Evolutionary conservation across 2,888 invertebrate species (phyloP), one percentile per base, ranked within the genome.

Genomic region (Mesorhabditis spiculigera): DNA sequence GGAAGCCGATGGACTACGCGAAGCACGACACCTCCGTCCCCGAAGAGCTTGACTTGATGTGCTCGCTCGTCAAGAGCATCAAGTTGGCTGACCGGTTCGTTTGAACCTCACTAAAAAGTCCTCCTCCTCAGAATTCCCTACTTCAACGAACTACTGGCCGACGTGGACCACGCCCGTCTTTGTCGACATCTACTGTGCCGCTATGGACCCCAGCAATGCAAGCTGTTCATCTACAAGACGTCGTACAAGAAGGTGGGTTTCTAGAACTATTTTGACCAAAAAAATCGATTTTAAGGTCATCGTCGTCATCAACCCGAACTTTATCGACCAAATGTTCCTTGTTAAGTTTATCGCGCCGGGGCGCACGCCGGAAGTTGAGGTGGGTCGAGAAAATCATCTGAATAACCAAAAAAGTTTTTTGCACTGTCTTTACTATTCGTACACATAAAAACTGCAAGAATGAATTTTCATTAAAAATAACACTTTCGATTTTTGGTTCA

Each of bases 1-100:
- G 58, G 58, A 50, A 50, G n/a, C 58, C 58, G 58, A 50, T 50
- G 58, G 58, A 50, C n/a, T 50, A 50, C n/a, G 58, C 58, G n/a
- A 13, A 13, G 58, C 58, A 50, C 58, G 58, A 50, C 58, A 50
- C 58, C n/a, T 10, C 58, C 58, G 58, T 10, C 10, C 58, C 58
- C 8, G 58, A 50, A 50, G 58, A 50, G 8, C n/a, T 50, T 13
- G 58, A 50, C 10, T n/a, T 50, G n/a, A 50, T 50, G 58, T 50
- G 58, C 58, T 50, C 58, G n/a, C n/a, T 50, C 10, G 58, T 50
- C 8, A 50, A 10, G n/a, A n/a, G 10, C n/a, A 10, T 50, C 58
- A 50, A n/a, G n/a, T 50, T 50, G 58, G 58, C 8, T 50, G 58
- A 50, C 8, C 8, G 58, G 58, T 50, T 13, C 58, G n/a, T 50